Base-by-base conservation (phyloP, 2,888 invertebrate species). In the Conistra vaccinii region DNA sequence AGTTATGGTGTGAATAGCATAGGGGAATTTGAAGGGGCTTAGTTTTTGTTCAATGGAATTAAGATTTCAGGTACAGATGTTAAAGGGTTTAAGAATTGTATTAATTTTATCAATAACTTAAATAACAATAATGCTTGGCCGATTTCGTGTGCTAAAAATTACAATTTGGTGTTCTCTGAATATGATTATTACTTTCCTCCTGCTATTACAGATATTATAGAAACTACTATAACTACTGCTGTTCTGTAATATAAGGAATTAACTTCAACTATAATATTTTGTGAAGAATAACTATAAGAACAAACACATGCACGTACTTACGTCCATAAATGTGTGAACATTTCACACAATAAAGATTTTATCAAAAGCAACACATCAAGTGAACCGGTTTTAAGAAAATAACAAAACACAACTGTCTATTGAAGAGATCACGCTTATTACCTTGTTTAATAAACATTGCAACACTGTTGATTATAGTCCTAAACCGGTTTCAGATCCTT, bases 361-460 rank as follows among this genome's bases (percentile, higher is more conserved):
- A 89, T 89, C 85, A 85, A 90, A 86, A 83, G 81, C 73, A 73
- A 68, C 66, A 78, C 81, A 83, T 76, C 78, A 85, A 81, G 48
- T 53, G 81, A 90, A 91, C 91, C 81, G 89, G 91, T 90, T 89
- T 85, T 32, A 65, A 76, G 60, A 66, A 79, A 84, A 87, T 81
- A 88, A 89, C 81, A 87, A 85, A 87, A 89, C 85, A 81, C 81
- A 84, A 88, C 89, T 75, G 85, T 87, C 90, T 78, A 88, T 88
- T 90, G 87, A 91, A 88, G 89, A 90, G 90, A 92, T 89, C 91
- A 90, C 88, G 91, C 93, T 94, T 95, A 95, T 94, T 95, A 94
- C 92, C 94, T 92, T 95, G 96, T 95, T 95, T 95, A 95, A 95
- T 96, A 96, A 96, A 96, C 95, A 96, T 95, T 92, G 95, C 94